Base-by-base conservation (phyloP, 2,888 invertebrate species). In the Stratiomys singularior region DNA sequence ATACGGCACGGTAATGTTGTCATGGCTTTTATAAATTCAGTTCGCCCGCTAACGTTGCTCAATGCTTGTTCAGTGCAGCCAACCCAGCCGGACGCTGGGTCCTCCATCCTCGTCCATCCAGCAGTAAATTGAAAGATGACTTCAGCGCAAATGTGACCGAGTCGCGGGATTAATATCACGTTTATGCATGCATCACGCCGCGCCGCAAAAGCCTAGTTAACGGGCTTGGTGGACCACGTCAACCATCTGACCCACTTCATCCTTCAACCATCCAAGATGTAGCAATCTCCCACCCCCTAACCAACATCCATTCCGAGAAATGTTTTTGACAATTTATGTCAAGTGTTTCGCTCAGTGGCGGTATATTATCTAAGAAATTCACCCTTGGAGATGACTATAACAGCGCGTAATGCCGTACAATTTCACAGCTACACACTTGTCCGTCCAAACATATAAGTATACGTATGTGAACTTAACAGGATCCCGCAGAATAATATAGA, bases 261-360 rank as follows among this genome's bases (percentile, higher is more conserved):
- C 13, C 9, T 44, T 44, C 44, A n/a, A 44, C 52, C 15, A 4
- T 52, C 52, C 52, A 18, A 18, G 9, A 37, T 37, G 7, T 9
- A 9, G 4, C 52, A 18, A 52, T 13, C 2, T 66, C 1, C 37
- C 66, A 18, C 66, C 66, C 13, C 46, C 46, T 46, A 60, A 7
- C 13, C 69, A 47, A 37, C 46, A 58, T 60, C 60, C 74, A 60
- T 37, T 58, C 23, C n/a, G 23, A 58, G 74, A 37, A 21, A 58
- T 74, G 74, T 74, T 74, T 74, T 44, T 74, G 74, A 74, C 74
- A 74, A 74, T 58, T 74, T 74, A 74, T 74, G 74, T 74, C 74
- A 72, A 72, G 74, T 58, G 60, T 72, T 72, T 72, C 23, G 72
- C 30, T 18, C 56, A 56, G 30, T 30, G 30, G 58, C 23, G 28